phyloP scores from a whole-genome alignment of 2,113 vertebrate genomes.

The Eublepharis macularius region DNA sequence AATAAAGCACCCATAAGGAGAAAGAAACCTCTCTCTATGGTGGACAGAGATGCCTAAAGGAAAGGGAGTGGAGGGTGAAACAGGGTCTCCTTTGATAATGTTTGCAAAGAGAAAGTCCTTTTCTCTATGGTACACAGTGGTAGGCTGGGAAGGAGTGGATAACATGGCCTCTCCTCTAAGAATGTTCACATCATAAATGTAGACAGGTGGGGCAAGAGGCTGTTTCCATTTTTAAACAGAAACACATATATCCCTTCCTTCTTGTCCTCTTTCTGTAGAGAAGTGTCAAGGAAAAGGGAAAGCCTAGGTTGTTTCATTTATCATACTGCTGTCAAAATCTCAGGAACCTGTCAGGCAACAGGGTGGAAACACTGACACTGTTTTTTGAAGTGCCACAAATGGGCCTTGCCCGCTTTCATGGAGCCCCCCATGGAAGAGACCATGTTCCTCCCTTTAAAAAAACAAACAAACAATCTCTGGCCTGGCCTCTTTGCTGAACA shows the following conservation, averaged over 20 bases:
- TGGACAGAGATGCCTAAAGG: too few species aligned
- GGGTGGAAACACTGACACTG: neutral
- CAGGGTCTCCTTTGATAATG: too few species aligned
- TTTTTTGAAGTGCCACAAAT: neutral
- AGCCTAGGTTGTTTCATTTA: neutral
- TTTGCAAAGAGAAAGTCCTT: too few species aligned
- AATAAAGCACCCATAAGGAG: neutral
- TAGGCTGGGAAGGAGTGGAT: neutral
- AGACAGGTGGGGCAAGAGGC: neutral
- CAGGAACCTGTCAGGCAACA: neutral
- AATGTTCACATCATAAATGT: neutral
- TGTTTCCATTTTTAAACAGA: neutral
- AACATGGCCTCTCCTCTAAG: neutral
- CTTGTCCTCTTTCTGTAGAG: neutral
- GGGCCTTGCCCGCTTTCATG: neutral
- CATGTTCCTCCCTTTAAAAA: too few species aligned
- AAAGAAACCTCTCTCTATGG: neutral
- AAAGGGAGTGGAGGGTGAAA: too few species aligned
- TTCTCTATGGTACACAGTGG: neutral
- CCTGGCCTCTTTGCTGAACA: slow-evolving; percentile 32
- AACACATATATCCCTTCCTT: neutral
- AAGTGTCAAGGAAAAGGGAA: neutral
- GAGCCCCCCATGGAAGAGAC: neutral
- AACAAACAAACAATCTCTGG: too few species aligned
- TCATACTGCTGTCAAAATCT: neutral